Base-by-base conservation (phyloP, 2,113 vertebrate genomes). In the Mus pahari region DNA sequence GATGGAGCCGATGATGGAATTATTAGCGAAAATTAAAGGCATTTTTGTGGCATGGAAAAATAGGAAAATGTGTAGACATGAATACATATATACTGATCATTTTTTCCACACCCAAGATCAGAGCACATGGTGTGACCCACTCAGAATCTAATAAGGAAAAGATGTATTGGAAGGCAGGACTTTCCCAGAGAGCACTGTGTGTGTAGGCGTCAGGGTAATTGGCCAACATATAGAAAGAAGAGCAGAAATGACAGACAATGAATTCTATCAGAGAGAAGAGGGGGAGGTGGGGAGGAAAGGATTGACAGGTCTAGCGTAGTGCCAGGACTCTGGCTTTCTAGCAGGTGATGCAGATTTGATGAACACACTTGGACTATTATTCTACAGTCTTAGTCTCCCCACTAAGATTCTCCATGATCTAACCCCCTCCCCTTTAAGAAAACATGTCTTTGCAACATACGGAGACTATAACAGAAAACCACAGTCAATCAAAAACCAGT, bases 21-120 rank as follows among this genome's bases (percentile, higher is more conserved):
- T 79, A 96, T 50, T 89, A 91, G 68, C 97, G 83, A 84, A 96
- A 45, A 92, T 94, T 50, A 97, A 97, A 96, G 88, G 71, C 89
- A 94, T 93, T 96, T 98, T 94, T 97, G 78, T 62, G 90, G 64
- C 79, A 73, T 45, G 93, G 74, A 90, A 96, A 94, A 81, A 55
- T 33, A 95, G 90, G 74, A 94, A 92, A 95, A 58, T 64, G 45
- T 93, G 71, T 86, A 97, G 86, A 86, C 70, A 84, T 17, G 78
- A 79, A 94, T 95, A 96, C 91, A 92, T 92, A 96, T 79, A 96
- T 16, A 16, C 77, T 90, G 45, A 96, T 96, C 50, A 96, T n/a
- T 93, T 96, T 96, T 97, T 95, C 97, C 96, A 95, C 93, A 86
- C 36, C 3, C 0, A 3, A 88, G 64, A 95, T 55, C 92, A 96